Evolutionary conservation across 2,797 vertebrate genomes (phyloP).

Genomic region (Mormyrus proboscirostris): DNA sequence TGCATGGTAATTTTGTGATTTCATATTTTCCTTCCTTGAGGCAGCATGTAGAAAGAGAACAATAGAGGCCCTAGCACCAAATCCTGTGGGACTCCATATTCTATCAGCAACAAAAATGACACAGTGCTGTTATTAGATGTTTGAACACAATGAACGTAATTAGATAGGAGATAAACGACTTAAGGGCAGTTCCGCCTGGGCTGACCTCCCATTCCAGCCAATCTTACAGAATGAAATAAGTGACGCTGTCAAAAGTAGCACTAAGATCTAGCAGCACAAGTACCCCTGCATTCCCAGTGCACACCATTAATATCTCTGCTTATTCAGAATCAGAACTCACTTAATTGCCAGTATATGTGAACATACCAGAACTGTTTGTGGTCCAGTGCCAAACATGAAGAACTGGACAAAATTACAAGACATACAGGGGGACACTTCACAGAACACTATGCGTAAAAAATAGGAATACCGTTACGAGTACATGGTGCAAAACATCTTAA

Average conservation of each 20-base stretch:
- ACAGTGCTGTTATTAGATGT: neutral
- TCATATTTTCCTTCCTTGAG: neutral
- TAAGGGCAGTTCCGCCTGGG: neutral
- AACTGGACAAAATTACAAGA: neutral
- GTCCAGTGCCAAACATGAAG: neutral
- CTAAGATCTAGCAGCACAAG: neutral
- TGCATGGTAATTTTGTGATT: neutral
- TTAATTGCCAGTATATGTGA: neutral
- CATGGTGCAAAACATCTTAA: neutral
- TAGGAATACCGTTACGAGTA: neutral
- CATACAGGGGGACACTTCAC: neutral
- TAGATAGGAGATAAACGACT: neutral
- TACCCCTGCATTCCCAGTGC: neutral
- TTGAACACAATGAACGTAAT: neutral
- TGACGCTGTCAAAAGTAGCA: neutral
- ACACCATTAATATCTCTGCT: neutral
- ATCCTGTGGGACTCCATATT: neutral
- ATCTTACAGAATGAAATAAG: neutral
- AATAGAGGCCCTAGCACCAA: neutral
- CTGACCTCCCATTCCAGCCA: neutral
- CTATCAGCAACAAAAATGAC: neutral
- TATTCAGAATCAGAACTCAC: neutral
- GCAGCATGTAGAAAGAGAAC: neutral
- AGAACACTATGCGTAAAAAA: neutral
- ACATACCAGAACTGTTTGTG: neutral